Base-by-base conservation (phyloP, 2,113 vertebrate genomes). In the Gambusia holbrooki region DNA sequence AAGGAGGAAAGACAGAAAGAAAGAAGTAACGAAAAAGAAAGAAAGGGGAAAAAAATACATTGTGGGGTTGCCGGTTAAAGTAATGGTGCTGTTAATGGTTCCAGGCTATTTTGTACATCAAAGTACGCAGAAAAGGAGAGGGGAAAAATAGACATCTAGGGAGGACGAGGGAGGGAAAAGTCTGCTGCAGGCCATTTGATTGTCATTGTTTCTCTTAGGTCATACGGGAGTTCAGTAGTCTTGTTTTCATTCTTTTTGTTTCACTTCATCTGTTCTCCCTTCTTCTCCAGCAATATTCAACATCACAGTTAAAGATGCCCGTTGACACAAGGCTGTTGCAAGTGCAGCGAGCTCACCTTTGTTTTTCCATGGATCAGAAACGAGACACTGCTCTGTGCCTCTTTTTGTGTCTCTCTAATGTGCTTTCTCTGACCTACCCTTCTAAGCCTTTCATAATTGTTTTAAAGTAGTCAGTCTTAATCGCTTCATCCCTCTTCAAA, bases 401-500 rank as follows among this genome's bases (percentile, higher is more conserved):
- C 82, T 72, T 73, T 79, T 71, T 67, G 64, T 81, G 73, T 87
- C 84, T 88, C 77, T 86, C 81, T 90, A 86, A 92, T 88, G 83
- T 87, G 88, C 83, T 35, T 77, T 78, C 30, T 84, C 81, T 73
- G 80, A 84, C 87, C 89, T 80, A 85, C 73, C 71, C 86, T 87
- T 84, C 91, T 92, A 92, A 93, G 84, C 89, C 90, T 90, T 93
- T 91, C 87, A 92, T 94, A 93, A 94, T 93, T 88, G 93, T 92
- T 93, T 93, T 91, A 93, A 92, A 92, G 93, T 92, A 92, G 89
- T 93, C 90, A 77, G 85, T 93, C 88, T 90, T 92, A 92, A 94
- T 94, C 91, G 85, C 85, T 84, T 92, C 90, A 93, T 92, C 83
- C 88, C 79, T 88, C 70, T 90, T 76, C 90, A 93, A 93, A 93